Base-by-base conservation (phyloP, 2,888 invertebrate genomes). In the Sarcophaga rosellei region DNA sequence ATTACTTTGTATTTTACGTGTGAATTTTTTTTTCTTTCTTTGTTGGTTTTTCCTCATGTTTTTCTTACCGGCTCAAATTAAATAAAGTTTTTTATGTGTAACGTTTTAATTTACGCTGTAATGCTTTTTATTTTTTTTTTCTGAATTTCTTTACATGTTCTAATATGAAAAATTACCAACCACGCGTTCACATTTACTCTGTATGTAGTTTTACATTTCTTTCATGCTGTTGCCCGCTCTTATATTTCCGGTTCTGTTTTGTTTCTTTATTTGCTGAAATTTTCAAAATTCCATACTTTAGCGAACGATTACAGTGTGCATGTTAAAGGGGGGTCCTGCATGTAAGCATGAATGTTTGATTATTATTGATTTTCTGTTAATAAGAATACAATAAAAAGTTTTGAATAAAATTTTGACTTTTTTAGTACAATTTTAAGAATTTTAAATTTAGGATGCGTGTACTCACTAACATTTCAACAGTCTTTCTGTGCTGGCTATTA, bases 1-100 rank as follows among this genome's bases (percentile, higher is more conserved):
- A 89, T 88, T 89, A 88, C 88, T 88, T 84, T 87, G 83, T 82
- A 65, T 73, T 76, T 81, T 85, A 86, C 77, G 77, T 77, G 79
- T 69, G 53, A 53, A 80, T 66, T 73, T 82, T 76, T 53, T 45
- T 61, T 68, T 21, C 5, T 35, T 63, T 70, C 15, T 25, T 78
- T 72, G 65, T 66, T 73, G 57, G 74, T 62, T 73, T 66, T 73
- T 57, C 47, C 68, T 72, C 57, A 57, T 78, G 74, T 82, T 47
- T 12, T 53, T 53, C 15, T 53, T 53, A 53, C 3, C 68, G 65
- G 17, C 45, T 75, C 17, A 73, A 75, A 73, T 35, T 17, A 44
- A 61, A 61, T 25, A 61, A 66, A 65, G 61, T 61, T 61, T 20
- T 61, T 21, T 61, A 53, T 53, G 17, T 53, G 15, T 53, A 17